Percentiles rank a stretch among this genome's conserved stretches.
Conservation (phyloP, 1,140 invertebrate species). For the Drosophila ogumai region DNA sequence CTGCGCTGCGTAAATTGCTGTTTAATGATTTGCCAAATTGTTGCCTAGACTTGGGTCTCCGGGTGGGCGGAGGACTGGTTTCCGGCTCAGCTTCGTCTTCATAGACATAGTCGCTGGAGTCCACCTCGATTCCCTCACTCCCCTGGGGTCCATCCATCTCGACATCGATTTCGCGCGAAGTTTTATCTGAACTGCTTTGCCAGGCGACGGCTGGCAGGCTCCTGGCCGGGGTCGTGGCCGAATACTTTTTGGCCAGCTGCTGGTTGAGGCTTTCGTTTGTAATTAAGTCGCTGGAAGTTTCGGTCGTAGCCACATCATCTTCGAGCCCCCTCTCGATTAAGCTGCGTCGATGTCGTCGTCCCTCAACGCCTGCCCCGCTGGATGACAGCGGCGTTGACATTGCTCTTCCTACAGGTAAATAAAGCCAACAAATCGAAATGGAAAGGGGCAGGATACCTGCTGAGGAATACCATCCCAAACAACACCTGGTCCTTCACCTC, state of each 20-base stretch:
- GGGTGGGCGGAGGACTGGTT: slow-evolving; percentile 7
- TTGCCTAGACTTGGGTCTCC: slow-evolving; percentile 45
- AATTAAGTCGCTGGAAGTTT: slow-evolving; percentile 84
- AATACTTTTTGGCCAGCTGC: slow-evolving; percentile 17
- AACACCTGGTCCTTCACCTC: slow-evolving; percentile 7
- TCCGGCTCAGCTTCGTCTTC: slow-evolving; percentile 39
- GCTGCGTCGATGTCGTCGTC: slow-evolving; percentile 61
- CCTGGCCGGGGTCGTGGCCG: slow-evolving; percentile 11
- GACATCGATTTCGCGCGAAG: slow-evolving; percentile 67
- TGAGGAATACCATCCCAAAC: neutral
- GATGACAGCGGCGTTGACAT: slow-evolving; percentile 56
- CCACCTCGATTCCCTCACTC: slow-evolving; percentile 23
- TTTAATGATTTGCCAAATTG: slow-evolving; percentile 84
- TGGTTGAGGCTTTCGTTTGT: slow-evolving; percentile 57
- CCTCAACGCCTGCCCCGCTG: slow-evolving; percentile 30
- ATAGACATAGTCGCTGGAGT: slow-evolving; percentile 62
- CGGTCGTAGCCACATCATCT: slow-evolving; percentile 22
- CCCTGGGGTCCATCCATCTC: slow-evolving; percentile 49
- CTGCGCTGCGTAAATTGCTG: slow-evolving; percentile 75
- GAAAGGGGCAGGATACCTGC: neutral
- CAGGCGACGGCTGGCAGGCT: slow-evolving; percentile 10
- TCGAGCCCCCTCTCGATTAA: slow-evolving; percentile 52
- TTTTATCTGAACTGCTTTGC: slow-evolving; percentile 67
- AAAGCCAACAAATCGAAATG: slow-evolving; percentile 26
- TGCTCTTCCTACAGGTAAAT: slow-evolving; percentile 53